Evolutionary conservation across 2,113 vertebrate genomes (phyloP), one percentile per base, ranked within the genome.

Genomic region (Semnornis frantzii): DNA sequence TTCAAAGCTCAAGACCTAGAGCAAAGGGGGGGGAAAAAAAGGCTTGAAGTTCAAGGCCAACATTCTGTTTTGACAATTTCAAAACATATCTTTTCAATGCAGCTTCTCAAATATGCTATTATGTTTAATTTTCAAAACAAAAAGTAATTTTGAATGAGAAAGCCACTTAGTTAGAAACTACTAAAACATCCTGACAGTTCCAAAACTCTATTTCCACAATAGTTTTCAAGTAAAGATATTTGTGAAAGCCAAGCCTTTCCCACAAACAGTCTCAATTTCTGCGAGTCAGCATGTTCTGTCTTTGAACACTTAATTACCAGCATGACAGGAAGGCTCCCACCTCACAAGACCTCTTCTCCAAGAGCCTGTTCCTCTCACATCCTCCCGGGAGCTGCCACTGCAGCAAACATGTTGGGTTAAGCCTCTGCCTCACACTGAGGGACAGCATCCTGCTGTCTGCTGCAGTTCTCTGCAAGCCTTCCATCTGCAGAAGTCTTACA

Each of bases 201-300:
- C 91, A 96, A 85, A 80, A 34, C 20, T 66, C 86, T 85, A 42
- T 92, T 94, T 96, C 89, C 91, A 88, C 80, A 92, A 44, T 42
- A 90, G 37, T 84, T 94, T 94, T 96, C 89, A 90, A 93, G 83
- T 93, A 89, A 72, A 89, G 76, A 78, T 69, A 85, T 31, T 90
- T 82, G 66, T 87, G 63, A 92, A 94, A 93, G 91, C 92, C 95
- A 96, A 23, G 24, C 28, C 55, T 79, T 96, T 94, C 95, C 95
- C 92, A 95, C 88, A 92, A 92, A 81, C 64, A 48, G 87, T 37
- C 89, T 94, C 87, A 83, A 11, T 91, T 95, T 94, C 93, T 71
- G 72, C 93, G 89, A 96, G 89, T 95, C 91, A 93, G 89, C 93
- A 90, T 91, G 68, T 95, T 91, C 91, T 14, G 2, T 52, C 90